phyloP scores from a whole-genome alignment of 2,797 vertebrate genomes.

The Tauraco hartlaubi region DNA sequence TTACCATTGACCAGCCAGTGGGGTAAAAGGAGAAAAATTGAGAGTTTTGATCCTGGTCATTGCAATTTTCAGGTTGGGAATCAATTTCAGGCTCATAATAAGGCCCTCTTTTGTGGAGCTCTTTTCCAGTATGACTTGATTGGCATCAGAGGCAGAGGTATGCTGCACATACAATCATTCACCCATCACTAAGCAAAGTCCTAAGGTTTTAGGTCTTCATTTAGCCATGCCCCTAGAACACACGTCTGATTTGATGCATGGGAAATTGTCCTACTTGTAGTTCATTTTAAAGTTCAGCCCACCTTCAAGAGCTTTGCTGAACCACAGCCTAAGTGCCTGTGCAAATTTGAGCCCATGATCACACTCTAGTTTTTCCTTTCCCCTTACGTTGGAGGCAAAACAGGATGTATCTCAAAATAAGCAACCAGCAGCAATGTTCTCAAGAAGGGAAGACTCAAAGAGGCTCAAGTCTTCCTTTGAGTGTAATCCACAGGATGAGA shows the following conservation, averaged over 20 bases:
- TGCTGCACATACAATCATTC: accelerated
- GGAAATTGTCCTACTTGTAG: not conserved
- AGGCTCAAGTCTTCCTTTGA: not conserved
- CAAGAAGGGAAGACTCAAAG: not conserved
- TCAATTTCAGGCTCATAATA: not conserved
- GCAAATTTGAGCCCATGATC: accelerated
- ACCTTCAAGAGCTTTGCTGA: not conserved
- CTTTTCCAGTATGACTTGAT: not conserved
- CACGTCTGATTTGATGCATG: not conserved
- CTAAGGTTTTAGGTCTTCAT: not conserved
- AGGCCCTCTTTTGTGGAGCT: not conserved
- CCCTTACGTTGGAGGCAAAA: not conserved
- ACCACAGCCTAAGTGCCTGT: accelerated
- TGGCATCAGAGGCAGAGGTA: not conserved
- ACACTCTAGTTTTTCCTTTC: not conserved
- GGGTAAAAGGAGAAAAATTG: not conserved
- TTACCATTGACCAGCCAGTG: not conserved
- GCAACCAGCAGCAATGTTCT: not conserved
- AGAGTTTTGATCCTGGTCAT: not conserved
- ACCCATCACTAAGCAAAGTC: not conserved
- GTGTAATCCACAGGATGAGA: not conserved
- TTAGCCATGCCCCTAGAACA: not conserved
- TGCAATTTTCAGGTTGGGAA: not conserved
- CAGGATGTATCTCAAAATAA: not conserved
- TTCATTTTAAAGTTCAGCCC: not conserved